Conservation (phyloP, 2,113 vertebrate genomes). For the Callorhinus ursinus region DNA sequence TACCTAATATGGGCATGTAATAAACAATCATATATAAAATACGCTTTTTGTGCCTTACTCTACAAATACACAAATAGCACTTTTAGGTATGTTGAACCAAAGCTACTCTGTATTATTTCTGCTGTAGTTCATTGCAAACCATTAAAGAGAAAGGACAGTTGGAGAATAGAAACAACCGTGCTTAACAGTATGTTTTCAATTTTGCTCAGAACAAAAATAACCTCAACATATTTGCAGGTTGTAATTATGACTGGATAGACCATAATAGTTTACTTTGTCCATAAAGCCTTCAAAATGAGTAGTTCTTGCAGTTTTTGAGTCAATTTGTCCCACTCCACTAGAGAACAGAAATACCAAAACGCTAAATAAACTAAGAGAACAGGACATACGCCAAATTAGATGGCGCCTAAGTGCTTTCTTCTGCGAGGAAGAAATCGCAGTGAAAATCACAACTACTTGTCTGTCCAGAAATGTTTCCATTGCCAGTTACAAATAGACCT, state of each 20-base stretch:
- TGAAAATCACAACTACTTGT: neutral
- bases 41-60: neutral
- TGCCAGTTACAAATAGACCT: neutral
- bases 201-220: constrained; percentile 52
- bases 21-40: neutral
- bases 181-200: neutral
- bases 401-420: neutral
- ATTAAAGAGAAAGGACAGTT: neutral
- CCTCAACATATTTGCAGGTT: neutral
- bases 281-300: constrained; percentile 24
- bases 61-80: neutral
- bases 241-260: neutral
- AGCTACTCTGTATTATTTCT: neutral
- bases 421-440: neutral
- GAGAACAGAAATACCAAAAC: neutral
- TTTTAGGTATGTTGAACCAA: neutral
- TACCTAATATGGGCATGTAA: neutral
- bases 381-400: neutral
- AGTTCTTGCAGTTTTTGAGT: neutral
- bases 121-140: neutral
- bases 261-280: neutral
- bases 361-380: constrained; percentile 13
- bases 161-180: neutral
- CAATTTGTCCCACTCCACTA: neutral
- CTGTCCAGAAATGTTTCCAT: neutral